Percentiles rank a stretch among this genome's conserved stretches.
phyloP scores from a whole-genome alignment of 2,888 invertebrate species.

The Nomada fabriciana region DNA sequence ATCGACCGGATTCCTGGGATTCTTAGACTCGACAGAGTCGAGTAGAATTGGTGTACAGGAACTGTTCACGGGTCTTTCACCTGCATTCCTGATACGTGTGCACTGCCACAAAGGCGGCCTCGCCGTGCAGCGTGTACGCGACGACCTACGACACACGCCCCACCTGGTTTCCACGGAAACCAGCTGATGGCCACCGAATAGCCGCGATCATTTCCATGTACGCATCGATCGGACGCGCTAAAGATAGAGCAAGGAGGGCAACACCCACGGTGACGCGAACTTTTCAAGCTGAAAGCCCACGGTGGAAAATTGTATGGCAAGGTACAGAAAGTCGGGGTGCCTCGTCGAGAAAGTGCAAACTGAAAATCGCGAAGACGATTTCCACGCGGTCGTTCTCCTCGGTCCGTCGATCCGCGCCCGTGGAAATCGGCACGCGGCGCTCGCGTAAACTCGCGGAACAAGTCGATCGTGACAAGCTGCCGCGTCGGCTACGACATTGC shows the following conservation, averaged over 20 bases:
- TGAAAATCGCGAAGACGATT: conserved; percentile 27
- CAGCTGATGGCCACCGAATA: conserved; percentile 46
- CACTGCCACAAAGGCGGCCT: conserved; percentile 19
- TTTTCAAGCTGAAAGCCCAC: neutral
- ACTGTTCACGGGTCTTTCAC: conserved; percentile 55
- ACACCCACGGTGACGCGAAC: conserved; percentile 2
- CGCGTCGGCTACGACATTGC: too few relatives aligned
- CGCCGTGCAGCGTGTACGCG: conserved; percentile 1
- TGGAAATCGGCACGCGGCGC: conserved; percentile 49
- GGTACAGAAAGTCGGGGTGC: too few relatives aligned
- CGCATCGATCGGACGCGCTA: conserved; percentile 45
- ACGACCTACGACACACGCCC: conserved; percentile 60
- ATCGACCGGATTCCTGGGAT: conserved; percentile 57
- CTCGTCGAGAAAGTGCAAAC: conserved; percentile 25
- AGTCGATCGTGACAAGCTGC: conserved; percentile 46
- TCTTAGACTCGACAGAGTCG: conserved; percentile 27
- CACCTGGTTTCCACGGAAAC: conserved; percentile 52
- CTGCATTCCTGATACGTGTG: conserved; percentile 46
- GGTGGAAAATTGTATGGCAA: neutral
- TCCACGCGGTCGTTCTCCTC: conserved; percentile 20
- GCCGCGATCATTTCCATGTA: conserved; percentile 33
- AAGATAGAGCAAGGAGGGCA: conserved; percentile 29
- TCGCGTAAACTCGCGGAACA: conserved; percentile 42
- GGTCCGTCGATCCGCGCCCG: conserved; percentile 25
- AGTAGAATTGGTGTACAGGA: conserved; percentile 42